phyloP scores from a whole-genome alignment of 1,140 invertebrate genomes.

The Drosophila lini region DNA sequence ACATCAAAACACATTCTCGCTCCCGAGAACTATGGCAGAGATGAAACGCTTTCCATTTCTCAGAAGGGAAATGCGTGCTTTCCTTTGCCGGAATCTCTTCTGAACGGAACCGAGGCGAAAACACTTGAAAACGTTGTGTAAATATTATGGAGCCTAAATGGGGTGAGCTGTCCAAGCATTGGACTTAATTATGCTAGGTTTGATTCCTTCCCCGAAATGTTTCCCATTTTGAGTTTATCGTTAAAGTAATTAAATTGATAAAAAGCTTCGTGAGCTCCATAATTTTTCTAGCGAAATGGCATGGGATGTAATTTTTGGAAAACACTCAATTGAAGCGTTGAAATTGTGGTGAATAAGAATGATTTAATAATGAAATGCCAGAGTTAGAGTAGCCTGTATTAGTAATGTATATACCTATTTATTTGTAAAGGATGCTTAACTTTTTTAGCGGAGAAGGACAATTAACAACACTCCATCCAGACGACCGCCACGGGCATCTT shows the following conservation, averaged over 20 bases:
- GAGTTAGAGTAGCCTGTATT: not conserved
- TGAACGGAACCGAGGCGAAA: slow-evolving; percentile 32
- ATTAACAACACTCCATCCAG: not conserved
- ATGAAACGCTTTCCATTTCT: slow-evolving; percentile 59
- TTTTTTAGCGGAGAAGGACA: not conserved
- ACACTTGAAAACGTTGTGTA: slow-evolving; percentile 66
- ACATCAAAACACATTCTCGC: slow-evolving; percentile 12
- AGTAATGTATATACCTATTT: not conserved
- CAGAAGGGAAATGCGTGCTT: slow-evolving; percentile 63
- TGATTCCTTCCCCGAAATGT: slow-evolving; percentile 2
- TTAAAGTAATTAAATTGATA: slow-evolving; percentile 35
- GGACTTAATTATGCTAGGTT: slow-evolving; percentile 64
- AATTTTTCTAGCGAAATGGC: slow-evolving; percentile 10
- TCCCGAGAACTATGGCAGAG: slow-evolving; percentile 16
- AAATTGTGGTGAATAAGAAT: not conserved
- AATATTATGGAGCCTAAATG: slow-evolving; percentile 52
- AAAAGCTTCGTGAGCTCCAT: slow-evolving; percentile 50
- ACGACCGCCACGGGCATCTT: slow-evolving; percentile 16
- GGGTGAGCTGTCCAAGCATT: slow-evolving; percentile 39
- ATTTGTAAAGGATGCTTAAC: not conserved
- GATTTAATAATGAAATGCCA: not conserved
- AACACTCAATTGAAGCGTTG: not conserved
- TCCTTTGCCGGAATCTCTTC: slow-evolving; percentile 52
- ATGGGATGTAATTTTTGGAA: slow-evolving; percentile 27
- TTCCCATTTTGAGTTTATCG: not conserved